Percentiles rank a stretch among this genome's conserved stretches.
These are phyloP conservation scores for Excalfactoria chinensis DNA, from an alignment of 2,113 vertebrate species.

Conservation along the genomic window DNA sequence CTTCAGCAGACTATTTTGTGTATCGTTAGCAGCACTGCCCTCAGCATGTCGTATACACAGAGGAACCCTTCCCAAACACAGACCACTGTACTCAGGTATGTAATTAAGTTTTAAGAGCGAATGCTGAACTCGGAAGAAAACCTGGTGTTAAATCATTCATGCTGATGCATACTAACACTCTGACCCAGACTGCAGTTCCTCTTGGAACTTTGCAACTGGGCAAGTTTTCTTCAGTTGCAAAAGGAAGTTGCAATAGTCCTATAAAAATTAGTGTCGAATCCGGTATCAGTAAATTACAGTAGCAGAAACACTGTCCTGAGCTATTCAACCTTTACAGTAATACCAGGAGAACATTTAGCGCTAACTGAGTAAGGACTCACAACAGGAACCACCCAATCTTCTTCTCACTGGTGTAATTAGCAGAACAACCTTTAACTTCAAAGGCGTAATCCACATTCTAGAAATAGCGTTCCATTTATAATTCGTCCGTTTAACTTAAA, in stretches of 20 bases:
- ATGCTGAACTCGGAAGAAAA: background rate
- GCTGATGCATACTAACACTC: background rate
- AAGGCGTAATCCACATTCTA: background rate
- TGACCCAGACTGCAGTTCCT: background rate
- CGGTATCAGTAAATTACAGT: background rate
- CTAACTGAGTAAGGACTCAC: background rate
- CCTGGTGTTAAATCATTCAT: background rate
- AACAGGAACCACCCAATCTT: background rate
- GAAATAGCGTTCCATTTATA: too few relatives aligned
- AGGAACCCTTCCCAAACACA: background rate
- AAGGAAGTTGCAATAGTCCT: slow-evolving; percentile 26
- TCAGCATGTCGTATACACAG: background rate
- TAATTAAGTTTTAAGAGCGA: background rate
- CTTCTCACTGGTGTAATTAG: background rate
- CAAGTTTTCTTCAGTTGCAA: background rate
- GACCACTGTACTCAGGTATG: background rate
- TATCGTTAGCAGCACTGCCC: background rate
- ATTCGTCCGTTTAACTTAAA: background rate
- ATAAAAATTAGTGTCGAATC: background rate
- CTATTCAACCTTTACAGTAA: background rate
- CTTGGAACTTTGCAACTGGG: slow-evolving; percentile 5
- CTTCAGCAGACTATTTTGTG: background rate
- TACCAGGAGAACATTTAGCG: background rate
- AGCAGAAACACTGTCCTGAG: background rate
- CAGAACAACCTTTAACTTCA: background rate